These are phyloP conservation scores for Ceyx margarethae DNA, from an alignment of 2,113 vertebrate genomes.

Conservation along the genomic window DNA sequence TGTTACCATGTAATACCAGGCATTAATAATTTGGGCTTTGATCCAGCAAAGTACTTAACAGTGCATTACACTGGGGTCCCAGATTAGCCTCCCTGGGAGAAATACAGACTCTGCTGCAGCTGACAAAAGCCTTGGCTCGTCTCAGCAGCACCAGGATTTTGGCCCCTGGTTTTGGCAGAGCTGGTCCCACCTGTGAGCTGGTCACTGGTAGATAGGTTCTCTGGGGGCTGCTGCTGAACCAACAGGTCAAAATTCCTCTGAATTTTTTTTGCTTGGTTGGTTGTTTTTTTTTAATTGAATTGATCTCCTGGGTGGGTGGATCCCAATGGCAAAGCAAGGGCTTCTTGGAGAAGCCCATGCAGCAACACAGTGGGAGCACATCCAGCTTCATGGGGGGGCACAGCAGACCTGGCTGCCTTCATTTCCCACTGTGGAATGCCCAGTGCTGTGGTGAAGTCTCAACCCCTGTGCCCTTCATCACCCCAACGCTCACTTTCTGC, in stretches of 20 bases:
- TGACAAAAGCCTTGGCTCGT: background rate
- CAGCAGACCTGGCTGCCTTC: background rate
- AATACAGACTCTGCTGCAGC: background rate
- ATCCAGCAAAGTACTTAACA: background rate
- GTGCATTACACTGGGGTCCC: background rate
- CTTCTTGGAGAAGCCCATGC: background rate
- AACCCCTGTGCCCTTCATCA: accelerated
- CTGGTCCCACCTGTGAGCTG: background rate
- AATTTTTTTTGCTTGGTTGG: background rate
- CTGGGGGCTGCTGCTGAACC: background rate
- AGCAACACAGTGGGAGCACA: background rate
- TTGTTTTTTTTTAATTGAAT: accelerated
- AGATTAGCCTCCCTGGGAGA: background rate
- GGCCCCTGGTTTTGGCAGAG: background rate
- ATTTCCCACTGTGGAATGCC: accelerated
- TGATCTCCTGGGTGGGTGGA: background rate
- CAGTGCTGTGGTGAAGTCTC: accelerated
- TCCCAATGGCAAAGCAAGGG: background rate
- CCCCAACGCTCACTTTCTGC: background rate
- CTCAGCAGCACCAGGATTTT: background rate
- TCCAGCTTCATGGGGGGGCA: background rate
- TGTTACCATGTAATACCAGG: background rate
- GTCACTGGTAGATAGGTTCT: accelerated
- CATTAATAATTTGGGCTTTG: background rate
- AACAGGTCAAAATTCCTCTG: accelerated